phyloP scores from a whole-genome alignment of 2,888 invertebrate species.

The Coleophora deauratella region DNA sequence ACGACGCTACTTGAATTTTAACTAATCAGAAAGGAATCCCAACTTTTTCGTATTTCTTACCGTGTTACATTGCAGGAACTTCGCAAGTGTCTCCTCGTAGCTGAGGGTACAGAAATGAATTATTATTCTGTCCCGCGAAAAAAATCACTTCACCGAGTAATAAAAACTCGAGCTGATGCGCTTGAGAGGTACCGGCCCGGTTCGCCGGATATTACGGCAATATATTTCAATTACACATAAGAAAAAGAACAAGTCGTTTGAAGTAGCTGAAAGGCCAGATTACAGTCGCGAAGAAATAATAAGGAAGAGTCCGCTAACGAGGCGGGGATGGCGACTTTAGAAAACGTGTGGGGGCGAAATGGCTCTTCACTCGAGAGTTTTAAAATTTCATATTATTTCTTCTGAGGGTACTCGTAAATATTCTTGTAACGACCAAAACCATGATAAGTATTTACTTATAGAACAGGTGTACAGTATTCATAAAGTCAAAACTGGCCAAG shows the following conservation, averaged over 20 bases:
- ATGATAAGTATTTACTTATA: no score
- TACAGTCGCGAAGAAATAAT: slow-evolving; percentile 65
- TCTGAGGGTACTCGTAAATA: slow-evolving; percentile 2
- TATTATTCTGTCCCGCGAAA: slow-evolving; percentile 62
- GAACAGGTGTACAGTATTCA: no score
- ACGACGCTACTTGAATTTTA: slow-evolving; percentile 17
- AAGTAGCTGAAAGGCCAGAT: slow-evolving; percentile 71
- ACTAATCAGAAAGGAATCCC: slow-evolving; percentile 18
- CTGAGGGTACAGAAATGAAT: slow-evolving; percentile 62
- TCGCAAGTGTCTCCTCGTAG: slow-evolving; percentile 42
- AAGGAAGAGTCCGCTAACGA: slow-evolving; percentile 65
- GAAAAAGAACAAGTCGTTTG: slow-evolving; percentile 73
- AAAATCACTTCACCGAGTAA: slow-evolving; percentile 67
- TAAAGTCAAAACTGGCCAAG: no score
- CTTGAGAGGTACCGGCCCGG: slow-evolving; percentile 58
- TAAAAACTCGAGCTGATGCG: slow-evolving; percentile 70
- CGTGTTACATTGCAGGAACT: slow-evolving; percentile 29
- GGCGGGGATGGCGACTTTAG: slow-evolving; percentile 53
- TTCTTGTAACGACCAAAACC: no score
- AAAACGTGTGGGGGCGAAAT: slow-evolving; percentile 46
- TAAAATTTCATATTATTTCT: slow-evolving; percentile 29
- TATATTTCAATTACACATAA: slow-evolving; percentile 74
- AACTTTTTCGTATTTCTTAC: slow-evolving; percentile 36
- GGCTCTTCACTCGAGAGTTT: slow-evolving; percentile 34
- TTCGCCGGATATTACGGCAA: slow-evolving; percentile 72